Evolutionary conservation across 2,888 invertebrate species (phyloP), one percentile per base, ranked within the genome.

Genomic region (Biston stratarius): DNA sequence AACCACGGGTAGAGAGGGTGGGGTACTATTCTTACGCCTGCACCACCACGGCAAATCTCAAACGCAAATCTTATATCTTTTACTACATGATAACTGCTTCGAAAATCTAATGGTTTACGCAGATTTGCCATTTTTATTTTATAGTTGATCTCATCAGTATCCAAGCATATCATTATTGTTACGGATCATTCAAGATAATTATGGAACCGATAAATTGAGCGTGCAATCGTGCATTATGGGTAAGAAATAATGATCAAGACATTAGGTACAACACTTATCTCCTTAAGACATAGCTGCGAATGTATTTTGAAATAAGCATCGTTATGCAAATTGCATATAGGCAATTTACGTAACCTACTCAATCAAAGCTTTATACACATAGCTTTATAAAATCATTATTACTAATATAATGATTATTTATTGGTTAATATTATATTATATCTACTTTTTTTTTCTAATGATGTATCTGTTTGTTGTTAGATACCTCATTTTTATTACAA

Each of bases 181-280:
- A 55, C 42, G 55, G 42, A 55, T 44, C 42, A 55, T 8, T 55
- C 52, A 44, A 52, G 60, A 61, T 61, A 44, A 52, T 52, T 51
- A 44, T 34, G 52, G 45, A 45, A 45, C 45, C 36, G 61, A 52
- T 53, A 53, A 52, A 45, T 45, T 12, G 8, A 34, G 44, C 45
- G 36, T 61, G 61, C 61, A 57, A 45, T 51, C 51, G 24, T 64
- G 52, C 53, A 55, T 38, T 57, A 47, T 44, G 9, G 36, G 45
- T 57, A 12, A 49, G 33, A 51, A 49, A 61, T 61, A 67, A 67
- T 58, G 62, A 67, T 60, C 49, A 38, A 44, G 14, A 36, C 58
- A 61, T 67, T 58, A 55, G 58, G 62, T 58, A 59, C 59, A 12
- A 52, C 47, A 51, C 60, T 45, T 66, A 65, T 48, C 40, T 53